Base-by-base conservation (phyloP, 92 coral and sea anemone species). In the Paramuricea clavata region DNA sequence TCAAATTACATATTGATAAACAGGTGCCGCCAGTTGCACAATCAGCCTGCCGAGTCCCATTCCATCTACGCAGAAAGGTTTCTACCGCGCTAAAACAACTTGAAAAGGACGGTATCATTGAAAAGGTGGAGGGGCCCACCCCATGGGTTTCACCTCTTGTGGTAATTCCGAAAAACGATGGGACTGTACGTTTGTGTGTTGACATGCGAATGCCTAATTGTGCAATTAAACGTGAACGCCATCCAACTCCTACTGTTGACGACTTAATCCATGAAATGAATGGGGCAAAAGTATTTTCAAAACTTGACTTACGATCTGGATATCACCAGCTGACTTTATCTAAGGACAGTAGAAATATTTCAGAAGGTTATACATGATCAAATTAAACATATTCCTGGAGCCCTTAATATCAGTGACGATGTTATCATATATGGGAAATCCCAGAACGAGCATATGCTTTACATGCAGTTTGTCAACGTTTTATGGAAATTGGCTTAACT, bases 131-230 rank as follows among this genome's bases (percentile, higher is more conserved):
- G 10, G 89, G 69, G 39, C 93, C 92, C 1, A 93, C 57, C 91
- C 28, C 92, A 25, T 90, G 92, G 93, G 86, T 83, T 33, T 87
- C 89, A 17, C 94, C n/a, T n/a, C n/a, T n/a, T n/a, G n/a, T n/a
- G n/a, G n/a, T n/a, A n/a, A n/a, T n/a, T n/a, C n/a, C n/a, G n/a
- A n/a, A n/a, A n/a, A n/a, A n/a, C n/a, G n/a, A 56, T 56, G 64
- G 26, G 25, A 56, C 64, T 21, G 64, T 56, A 56, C 26, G 23
- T 21, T 30, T 76, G 12, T 76, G 81, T 76, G 65, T 76, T 6
- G 81, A 49, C 22, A 76, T 76, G 81, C 30, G 62, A 6, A 50
- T 27, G 43, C 62, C 81, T 12, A 76, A 49, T 17, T 6, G 7
- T 4, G 81, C 81, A 28, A 75, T 42, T 34, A 26, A 44, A 19